A percentile compares a stretch with the other conserved stretches of the same genome.
These are phyloP conservation scores for Pristionchus fissidentatus DNA, from an alignment of 2,888 invertebrate genomes.

Conservation along the genomic window DNA sequence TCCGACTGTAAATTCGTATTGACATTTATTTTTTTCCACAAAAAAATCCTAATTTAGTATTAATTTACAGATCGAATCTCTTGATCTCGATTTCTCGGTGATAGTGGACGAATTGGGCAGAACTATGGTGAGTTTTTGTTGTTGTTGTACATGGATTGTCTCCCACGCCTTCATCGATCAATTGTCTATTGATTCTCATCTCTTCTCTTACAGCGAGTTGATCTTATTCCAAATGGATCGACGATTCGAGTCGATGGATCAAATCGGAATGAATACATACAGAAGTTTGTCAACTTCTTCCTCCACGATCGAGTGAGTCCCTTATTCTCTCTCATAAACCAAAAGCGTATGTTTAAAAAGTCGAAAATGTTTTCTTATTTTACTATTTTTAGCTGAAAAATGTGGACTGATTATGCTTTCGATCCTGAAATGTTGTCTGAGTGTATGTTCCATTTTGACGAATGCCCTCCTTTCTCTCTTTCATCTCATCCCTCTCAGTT, in stretches of 20 bases:
- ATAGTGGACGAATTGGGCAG: constrained; percentile 57
- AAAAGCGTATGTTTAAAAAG: background rate
- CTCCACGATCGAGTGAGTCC: constrained; percentile 85
- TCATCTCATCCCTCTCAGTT: constrained; percentile 74
- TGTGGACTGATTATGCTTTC: too few species aligned
- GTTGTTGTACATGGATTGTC: constrained; percentile 25
- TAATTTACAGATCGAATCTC: constrained; percentile 48
- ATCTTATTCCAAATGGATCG: constrained; percentile 90
- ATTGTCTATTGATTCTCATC: background rate
- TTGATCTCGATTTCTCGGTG: constrained; percentile 63
- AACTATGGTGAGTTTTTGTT: constrained; percentile 24
- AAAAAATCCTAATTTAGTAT: background rate
- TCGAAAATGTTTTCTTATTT: too few species aligned
- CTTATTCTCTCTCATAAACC: too few species aligned
- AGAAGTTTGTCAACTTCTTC: constrained; percentile 94
- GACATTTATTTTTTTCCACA: background rate
- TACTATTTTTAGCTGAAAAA: too few species aligned
- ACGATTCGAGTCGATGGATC: constrained; percentile 91
- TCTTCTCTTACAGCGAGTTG: constrained; percentile 79
- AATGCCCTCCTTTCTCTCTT: background rate
- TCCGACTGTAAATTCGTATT: background rate
- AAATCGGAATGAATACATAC: constrained; percentile 96
- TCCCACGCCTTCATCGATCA: background rate
- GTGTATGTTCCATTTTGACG: too few species aligned
- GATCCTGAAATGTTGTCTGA: too few species aligned